Evolutionary conservation across 2,888 invertebrate genomes (phyloP), one percentile per base, ranked within the genome.

Genomic region (Rhamphomyia laevipes): DNA sequence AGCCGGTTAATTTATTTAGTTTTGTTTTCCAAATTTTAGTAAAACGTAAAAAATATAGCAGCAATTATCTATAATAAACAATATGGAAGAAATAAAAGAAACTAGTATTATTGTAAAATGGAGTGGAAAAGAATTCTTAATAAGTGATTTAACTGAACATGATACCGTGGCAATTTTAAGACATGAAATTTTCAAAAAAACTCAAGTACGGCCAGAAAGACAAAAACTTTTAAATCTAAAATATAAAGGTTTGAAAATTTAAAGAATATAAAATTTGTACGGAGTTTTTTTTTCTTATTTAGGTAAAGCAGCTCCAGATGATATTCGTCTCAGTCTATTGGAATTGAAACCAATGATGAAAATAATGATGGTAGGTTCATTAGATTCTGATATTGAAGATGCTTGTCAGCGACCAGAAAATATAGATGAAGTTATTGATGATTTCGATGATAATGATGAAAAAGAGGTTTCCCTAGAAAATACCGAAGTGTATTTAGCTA

Each of bases 341-440:
- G 86, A 85, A 59, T 71, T 95, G 27, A 93, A 93, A 65, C 81
- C 84, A 0, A 88, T 88, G 49, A 84, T 88, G 56, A 94, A 94
- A 70, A 77, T 96, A 12, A 94, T 96, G 92, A 86, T 96, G 86
- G 93, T 96, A 80, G 96, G 96, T 0, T 94, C 93, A 0, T 73
- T 89, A 3, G 96, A 96, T 64, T 87, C 92, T 59, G 92, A 89
- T 48, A 92, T 93, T 61, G 84, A 84, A 40, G 86, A 86, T 61
- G 90, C 86, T 0, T 82, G 81, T 60, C 65, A 65, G 46, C 53
- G 7, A 48, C 93, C 93, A 0, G 81, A 82, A 44, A 83, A 88
- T 49, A 74, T 87, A 13, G 88, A 89, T 12, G 86, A 91, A 61
- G 86, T 95, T 0, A 76, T 93, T 2, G 92, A 95, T 64, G 95